Conservation (phyloP, 2,888 invertebrate species). For the Tetrapedia diversipes region DNA sequence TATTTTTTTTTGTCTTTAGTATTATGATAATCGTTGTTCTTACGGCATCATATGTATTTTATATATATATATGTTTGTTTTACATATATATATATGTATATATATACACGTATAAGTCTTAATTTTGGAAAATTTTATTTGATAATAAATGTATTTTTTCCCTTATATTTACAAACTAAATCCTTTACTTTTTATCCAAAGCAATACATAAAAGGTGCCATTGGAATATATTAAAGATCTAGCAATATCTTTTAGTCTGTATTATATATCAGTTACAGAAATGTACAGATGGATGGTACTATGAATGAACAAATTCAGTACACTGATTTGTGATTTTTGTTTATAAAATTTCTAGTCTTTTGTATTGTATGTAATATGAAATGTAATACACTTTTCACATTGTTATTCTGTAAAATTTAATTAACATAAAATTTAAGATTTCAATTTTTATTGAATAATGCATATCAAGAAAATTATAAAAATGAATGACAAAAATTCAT, state of each 20-base stretch:
- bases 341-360: slow-evolving; percentile 10
- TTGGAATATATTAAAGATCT: slow-evolving; percentile 73
- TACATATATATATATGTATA: background rate
- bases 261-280: slow-evolving; percentile 69
- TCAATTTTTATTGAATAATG: background rate
- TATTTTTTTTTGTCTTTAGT: slow-evolving; percentile 39
- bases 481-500: slow-evolving; percentile 61
- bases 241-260: slow-evolving; percentile 67
- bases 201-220: slow-evolving; percentile 61
- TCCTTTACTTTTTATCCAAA: slow-evolving; percentile 49
- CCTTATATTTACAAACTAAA: slow-evolving; percentile 48
- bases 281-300: slow-evolving; percentile 69
- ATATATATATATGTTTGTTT: background rate
- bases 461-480: slow-evolving; percentile 7
- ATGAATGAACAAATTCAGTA: slow-evolving; percentile 66
- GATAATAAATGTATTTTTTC: slow-evolving; percentile 40
- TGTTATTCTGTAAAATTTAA: background rate
- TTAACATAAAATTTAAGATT: background rate
- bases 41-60: slow-evolving; percentile 21
- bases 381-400: background rate
- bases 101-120: slow-evolving; percentile 13
- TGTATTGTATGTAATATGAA: background rate
- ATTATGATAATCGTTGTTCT: slow-evolving; percentile 36
- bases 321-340: background rate
- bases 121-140: slow-evolving; percentile 42